These are phyloP conservation scores for Watsonalla cultraria DNA, from an alignment of 2,888 invertebrate genomes.

Conservation along the genomic window DNA sequence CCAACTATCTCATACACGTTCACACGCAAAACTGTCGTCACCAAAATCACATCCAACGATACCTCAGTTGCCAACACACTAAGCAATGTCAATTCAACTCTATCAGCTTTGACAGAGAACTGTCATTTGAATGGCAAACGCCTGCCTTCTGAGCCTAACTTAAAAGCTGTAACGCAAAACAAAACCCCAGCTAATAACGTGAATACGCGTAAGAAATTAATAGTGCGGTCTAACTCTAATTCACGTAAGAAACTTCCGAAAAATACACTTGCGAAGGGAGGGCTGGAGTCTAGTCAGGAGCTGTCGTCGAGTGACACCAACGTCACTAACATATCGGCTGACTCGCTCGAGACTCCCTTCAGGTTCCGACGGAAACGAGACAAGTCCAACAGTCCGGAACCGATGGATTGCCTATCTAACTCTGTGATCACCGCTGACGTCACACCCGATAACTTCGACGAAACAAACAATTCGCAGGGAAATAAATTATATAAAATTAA, in stretches of 20 bases:
- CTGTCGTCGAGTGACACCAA: slow-evolving; percentile 73
- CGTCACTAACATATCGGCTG: slow-evolving; percentile 68
- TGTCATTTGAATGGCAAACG: slow-evolving; percentile 69
- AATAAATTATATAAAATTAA: slow-evolving; percentile 73
- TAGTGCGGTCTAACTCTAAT: slow-evolving; percentile 63
- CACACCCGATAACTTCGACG: slow-evolving; percentile 65
- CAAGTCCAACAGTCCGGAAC: slow-evolving; percentile 67
- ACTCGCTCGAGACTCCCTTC: slow-evolving; percentile 67
- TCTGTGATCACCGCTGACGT: slow-evolving; percentile 66
- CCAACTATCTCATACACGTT: slow-evolving; percentile 55
- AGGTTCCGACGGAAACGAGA: slow-evolving; percentile 68
- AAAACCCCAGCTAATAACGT: slow-evolving; percentile 41
- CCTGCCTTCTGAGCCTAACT: slow-evolving; percentile 61
- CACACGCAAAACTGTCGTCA: slow-evolving; percentile 50
- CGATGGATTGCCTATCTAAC: slow-evolving; percentile 66
- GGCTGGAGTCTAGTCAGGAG: slow-evolving; percentile 59
- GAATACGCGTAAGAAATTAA: slow-evolving; percentile 60
- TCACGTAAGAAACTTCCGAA: slow-evolving; percentile 67
- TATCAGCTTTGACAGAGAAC: slow-evolving; percentile 68
- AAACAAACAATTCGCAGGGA: slow-evolving; percentile 69
- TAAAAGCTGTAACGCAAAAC: slow-evolving; percentile 40
- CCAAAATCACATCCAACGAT: slow-evolving; percentile 45
- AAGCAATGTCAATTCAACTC: slow-evolving; percentile 61
- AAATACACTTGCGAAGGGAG: slow-evolving; percentile 43
- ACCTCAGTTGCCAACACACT: slow-evolving; percentile 42